A percentile compares a stretch with the other conserved stretches of the same genome.
These are phyloP conservation scores for Dryadula phaetusa DNA, from an alignment of 2,888 invertebrate genomes.

Conservation along the genomic window DNA sequence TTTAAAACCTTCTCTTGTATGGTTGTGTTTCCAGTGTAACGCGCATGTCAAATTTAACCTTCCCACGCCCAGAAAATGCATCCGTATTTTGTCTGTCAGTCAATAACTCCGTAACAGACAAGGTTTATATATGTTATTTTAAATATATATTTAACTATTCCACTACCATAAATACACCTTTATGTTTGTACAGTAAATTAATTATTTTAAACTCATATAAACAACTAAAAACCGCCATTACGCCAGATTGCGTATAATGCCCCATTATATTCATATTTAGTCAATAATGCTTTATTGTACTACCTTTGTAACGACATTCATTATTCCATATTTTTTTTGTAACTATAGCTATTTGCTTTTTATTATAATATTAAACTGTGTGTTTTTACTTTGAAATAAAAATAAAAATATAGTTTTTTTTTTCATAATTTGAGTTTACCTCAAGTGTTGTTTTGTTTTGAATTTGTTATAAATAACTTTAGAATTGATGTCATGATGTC, in stretches of 20 bases:
- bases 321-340: slow-evolving; percentile 8
- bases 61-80: too few species aligned
- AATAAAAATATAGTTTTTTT: neutral
- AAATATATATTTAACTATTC: too few species aligned
- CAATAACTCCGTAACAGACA: too few species aligned
- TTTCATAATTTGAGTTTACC: neutral
- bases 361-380: neutral
- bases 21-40: too few species aligned
- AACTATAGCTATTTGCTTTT: slow-evolving; percentile 8
- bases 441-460: neutral
- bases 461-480: too few species aligned
- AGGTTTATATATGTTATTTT: too few species aligned
- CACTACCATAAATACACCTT: neutral
- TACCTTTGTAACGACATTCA: slow-evolving; percentile 9
- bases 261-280: slow-evolving; percentile 22
- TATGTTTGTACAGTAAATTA: slow-evolving; percentile 10
- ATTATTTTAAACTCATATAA: slow-evolving; percentile 16
- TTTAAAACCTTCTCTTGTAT: too few species aligned
- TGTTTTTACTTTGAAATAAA: neutral
- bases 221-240: slow-evolving; percentile 13
- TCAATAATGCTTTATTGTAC: slow-evolving; percentile 2
- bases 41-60: too few species aligned
- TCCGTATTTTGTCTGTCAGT: too few species aligned
- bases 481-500: too few species aligned
- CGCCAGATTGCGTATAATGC: slow-evolving; percentile 6